These are phyloP conservation scores for Hypothenemus hampei DNA, from an alignment of 1,140 invertebrate species.

Conservation along the genomic window DNA sequence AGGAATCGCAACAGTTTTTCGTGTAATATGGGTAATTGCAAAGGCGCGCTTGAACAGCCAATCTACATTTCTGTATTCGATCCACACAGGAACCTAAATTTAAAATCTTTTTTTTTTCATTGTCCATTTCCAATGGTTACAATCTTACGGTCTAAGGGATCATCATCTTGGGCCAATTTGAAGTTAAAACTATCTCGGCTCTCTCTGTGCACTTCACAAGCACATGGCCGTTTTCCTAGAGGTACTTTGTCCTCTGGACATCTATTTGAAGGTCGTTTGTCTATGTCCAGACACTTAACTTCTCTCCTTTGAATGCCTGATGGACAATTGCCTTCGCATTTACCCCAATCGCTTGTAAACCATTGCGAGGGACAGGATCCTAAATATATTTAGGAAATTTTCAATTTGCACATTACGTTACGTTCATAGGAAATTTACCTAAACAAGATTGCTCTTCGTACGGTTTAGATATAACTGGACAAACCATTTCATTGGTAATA, in stretches of 20 bases:
- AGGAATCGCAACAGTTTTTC: conserved; percentile 71
- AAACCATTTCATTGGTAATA: conserved; percentile 43
- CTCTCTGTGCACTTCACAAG: conserved; percentile 31
- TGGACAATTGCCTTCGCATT: conserved; percentile 54
- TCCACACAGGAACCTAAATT: conserved; percentile 59
- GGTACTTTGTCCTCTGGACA: conserved; percentile 38
- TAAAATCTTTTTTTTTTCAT: background rate
- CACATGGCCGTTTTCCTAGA: conserved; percentile 37
- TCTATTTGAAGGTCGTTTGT: conserved; percentile 37
- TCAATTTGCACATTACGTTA: background rate
- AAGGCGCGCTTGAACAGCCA: conserved; percentile 71
- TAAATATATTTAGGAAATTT: conserved; percentile 5
- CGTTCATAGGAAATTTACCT: conserved; percentile 30
- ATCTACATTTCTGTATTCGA: conserved; percentile 64
- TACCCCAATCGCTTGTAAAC: conserved; percentile 58
- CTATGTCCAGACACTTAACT: conserved; percentile 55
- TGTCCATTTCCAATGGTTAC: background rate
- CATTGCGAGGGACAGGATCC: conserved; percentile 53
- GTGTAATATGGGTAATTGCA: conserved; percentile 78
- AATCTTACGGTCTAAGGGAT: conserved; percentile 42
- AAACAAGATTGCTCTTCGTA: conserved; percentile 46
- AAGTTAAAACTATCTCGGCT: conserved; percentile 27
- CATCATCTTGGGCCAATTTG: conserved; percentile 40
- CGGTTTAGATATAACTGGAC: conserved; percentile 37
- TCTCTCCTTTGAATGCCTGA: conserved; percentile 57